These are phyloP conservation scores for Cryptus viduatorius DNA, from an alignment of 2,888 invertebrate genomes.

Conservation along the genomic window DNA sequence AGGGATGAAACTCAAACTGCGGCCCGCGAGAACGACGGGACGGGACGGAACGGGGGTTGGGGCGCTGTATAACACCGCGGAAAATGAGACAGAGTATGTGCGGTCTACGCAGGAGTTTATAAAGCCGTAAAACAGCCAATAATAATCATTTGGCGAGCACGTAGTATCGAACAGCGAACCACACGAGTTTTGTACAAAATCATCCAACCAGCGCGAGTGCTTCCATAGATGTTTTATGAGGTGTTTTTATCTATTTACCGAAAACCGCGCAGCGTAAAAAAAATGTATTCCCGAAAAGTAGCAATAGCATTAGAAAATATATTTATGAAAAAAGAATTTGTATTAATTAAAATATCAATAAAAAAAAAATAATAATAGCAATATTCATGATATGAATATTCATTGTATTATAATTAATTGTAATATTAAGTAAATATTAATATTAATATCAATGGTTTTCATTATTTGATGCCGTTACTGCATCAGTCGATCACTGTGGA, in stretches of 20 bases:
- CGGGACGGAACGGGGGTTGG: neutral
- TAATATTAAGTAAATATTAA: too few relatives aligned
- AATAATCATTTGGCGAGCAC: constrained; percentile 47
- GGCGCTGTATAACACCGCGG: constrained; percentile 8
- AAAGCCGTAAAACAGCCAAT: constrained; percentile 59
- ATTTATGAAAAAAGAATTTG: neutral
- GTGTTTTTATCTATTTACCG: neutral
- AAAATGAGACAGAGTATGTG: constrained; percentile 24
- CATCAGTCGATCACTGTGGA: too few relatives aligned
- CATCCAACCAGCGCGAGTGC: neutral
- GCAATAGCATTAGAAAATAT: too few relatives aligned
- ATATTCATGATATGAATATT: neutral
- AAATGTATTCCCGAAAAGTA: neutral
- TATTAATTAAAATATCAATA: neutral
- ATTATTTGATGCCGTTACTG: too few relatives aligned
- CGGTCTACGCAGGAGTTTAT: constrained; percentile 50
- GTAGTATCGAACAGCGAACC: neutral
- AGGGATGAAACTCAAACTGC: constrained; percentile 34
- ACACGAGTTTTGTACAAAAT: neutral
- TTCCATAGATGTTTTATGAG: neutral
- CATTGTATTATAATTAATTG: neutral
- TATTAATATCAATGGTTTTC: too few relatives aligned
- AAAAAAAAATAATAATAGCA: too few relatives aligned
- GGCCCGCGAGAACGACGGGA: constrained; percentile 24
- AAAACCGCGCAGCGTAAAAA: neutral